These are phyloP conservation scores for Dipus sagitta DNA, from an alignment of 2,797 vertebrate genomes.

Conservation along the genomic window DNA sequence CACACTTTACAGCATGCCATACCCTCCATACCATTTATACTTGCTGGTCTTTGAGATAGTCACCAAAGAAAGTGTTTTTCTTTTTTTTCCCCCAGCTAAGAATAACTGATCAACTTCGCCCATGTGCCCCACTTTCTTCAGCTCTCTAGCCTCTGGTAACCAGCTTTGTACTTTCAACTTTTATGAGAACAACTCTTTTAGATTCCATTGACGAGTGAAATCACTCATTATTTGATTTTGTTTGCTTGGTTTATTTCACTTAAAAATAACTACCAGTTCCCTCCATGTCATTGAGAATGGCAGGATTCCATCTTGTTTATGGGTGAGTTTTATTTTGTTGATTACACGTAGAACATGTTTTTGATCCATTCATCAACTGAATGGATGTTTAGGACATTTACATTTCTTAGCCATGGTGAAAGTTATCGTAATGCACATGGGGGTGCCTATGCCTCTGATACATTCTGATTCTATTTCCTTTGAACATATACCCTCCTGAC, in stretches of 20 bases:
- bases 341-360: neutral
- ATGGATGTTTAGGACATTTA: neutral
- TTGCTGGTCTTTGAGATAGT: neutral
- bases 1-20: too few species aligned
- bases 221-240: neutral
- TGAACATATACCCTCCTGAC: too few species aligned
- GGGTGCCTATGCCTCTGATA: neutral
- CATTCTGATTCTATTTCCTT: neutral
- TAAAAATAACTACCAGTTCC: neutral
- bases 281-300: neutral
- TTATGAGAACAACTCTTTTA: neutral
- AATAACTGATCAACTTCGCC: neutral
- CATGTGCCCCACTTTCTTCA: too few species aligned
- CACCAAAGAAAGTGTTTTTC: neutral
- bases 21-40: too few species aligned
- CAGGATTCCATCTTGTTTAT: neutral
- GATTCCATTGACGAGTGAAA: neutral
- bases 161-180: neutral
- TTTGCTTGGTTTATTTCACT: neutral
- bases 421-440: too few species aligned
- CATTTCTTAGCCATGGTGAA: neutral
- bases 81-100: neutral
- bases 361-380: neutral
- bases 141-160: accelerated
- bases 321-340: neutral